Conservation (phyloP, 2,888 invertebrate species). For the Drosophila anomelani region DNA sequence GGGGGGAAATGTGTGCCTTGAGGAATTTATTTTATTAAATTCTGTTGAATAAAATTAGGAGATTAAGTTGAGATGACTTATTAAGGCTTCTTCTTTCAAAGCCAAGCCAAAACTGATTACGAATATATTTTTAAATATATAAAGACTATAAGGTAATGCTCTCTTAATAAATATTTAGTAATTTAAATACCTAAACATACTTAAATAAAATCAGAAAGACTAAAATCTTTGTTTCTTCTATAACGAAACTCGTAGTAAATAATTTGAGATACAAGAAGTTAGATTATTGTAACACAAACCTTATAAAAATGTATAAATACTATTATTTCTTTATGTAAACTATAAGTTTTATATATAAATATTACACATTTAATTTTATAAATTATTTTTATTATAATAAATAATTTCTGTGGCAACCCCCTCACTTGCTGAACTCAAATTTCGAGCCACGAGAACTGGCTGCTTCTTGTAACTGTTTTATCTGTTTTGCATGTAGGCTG, state of each 20-base stretch:
- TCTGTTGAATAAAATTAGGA: not conserved
- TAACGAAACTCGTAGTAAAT: not conserved
- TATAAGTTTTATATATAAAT: not conserved
- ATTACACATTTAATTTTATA: not conserved
- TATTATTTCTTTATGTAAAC: not conserved
- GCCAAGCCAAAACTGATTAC: too few relatives aligned
- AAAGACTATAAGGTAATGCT: not conserved
- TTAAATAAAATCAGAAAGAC: not conserved
- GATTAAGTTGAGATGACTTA: not conserved
- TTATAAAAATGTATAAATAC: not conserved
- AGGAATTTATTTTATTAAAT: conserved; percentile 1
- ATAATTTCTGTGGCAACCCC: not conserved
- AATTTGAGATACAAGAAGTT: not conserved
- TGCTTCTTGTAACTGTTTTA: conserved; percentile 74
- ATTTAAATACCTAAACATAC: not conserved
- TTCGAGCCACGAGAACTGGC: conserved; percentile 7
- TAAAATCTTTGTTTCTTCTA: not conserved
- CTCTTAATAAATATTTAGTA: not conserved
- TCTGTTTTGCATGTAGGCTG: conserved; percentile 74
- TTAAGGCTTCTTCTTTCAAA: too few relatives aligned
- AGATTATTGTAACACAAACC: not conserved
- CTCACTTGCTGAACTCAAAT: not conserved
- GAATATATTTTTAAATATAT: not conserved
- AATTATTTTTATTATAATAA: not conserved
- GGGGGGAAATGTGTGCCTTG: not conserved